Conservation (phyloP, 2,888 invertebrate genomes). For the Lasioglossum figueresi region DNA sequence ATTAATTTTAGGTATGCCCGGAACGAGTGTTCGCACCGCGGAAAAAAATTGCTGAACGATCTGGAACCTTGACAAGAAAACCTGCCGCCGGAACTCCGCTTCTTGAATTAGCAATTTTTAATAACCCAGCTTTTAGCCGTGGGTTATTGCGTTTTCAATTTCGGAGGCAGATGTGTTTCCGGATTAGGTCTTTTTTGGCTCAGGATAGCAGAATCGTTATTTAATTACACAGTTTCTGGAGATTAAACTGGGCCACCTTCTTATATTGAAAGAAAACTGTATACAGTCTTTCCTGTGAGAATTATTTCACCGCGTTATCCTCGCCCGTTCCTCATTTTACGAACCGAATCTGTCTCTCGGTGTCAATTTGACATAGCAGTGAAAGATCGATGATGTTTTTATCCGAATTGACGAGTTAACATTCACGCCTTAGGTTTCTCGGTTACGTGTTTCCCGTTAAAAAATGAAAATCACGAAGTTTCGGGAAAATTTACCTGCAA, state of each 20-base stretch:
- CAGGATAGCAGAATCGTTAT: not conserved
- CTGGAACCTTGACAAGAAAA: not conserved
- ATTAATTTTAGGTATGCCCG: not conserved
- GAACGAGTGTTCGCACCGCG: not conserved
- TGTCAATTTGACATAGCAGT: no score
- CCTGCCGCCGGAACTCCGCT: not conserved
- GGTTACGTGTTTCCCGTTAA: no score
- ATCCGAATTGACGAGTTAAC: no score
- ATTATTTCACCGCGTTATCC: no score
- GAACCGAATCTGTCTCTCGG: no score
- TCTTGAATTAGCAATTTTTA: constrained; percentile 5
- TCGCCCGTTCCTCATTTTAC: no score
- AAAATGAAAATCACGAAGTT: no score
- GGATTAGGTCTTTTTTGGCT: not conserved
- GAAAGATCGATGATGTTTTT: no score
- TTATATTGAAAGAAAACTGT: no score
- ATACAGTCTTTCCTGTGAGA: no score
- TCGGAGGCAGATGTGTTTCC: not conserved
- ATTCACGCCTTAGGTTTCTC: no score
- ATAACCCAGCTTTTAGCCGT: not conserved
- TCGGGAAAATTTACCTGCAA: no score
- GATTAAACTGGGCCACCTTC: not conserved
- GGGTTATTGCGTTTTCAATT: not conserved
- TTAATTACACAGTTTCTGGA: not conserved
- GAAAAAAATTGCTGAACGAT: not conserved